A percentile compares a stretch with the other conserved stretches of the same genome.
These are phyloP conservation scores for Achroia grisella DNA, from an alignment of 1,140 invertebrate species.

Conservation along the genomic window DNA sequence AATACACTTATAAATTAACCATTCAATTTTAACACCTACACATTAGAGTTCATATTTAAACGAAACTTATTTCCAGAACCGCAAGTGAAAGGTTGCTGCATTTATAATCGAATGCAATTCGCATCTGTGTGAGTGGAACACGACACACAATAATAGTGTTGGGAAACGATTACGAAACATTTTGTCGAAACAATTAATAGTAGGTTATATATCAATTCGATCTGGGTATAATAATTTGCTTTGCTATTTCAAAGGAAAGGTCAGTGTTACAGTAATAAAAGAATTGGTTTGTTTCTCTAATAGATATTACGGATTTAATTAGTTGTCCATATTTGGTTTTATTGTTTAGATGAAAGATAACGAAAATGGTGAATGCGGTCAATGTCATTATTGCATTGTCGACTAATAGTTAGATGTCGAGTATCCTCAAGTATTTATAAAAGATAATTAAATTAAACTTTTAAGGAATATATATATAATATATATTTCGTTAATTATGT, in stretches of 20 bases:
- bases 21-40: slow-evolving; percentile 9
- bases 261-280: not conserved
- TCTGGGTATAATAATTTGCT: slow-evolving; percentile 1
- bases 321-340: slow-evolving; percentile 2
- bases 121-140: slow-evolving; percentile 35
- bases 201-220: slow-evolving; percentile 17
- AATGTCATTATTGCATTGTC: too few species aligned
- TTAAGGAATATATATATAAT: too few species aligned
- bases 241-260: slow-evolving; percentile 6
- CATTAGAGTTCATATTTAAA: slow-evolving; percentile 19
- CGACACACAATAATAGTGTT: slow-evolving; percentile 48
- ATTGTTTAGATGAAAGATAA: slow-evolving; percentile 9
- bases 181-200: slow-evolving; percentile 41
- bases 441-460: too few species aligned
- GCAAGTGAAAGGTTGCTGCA: slow-evolving; percentile 21
- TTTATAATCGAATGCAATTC: slow-evolving; percentile 43
- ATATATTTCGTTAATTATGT: too few species aligned
- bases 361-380: too few species aligned
- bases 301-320: not conserved
- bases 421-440: too few species aligned
- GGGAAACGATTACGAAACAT: slow-evolving; percentile 38
- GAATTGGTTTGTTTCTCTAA: not conserved
- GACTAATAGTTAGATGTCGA: slow-evolving; percentile 6
- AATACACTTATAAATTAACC: not conserved
- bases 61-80: not conserved